These are phyloP conservation scores for Malurus alboscapulatus DNA, from an alignment of 2,113 vertebrate species.

Conservation along the genomic window DNA sequence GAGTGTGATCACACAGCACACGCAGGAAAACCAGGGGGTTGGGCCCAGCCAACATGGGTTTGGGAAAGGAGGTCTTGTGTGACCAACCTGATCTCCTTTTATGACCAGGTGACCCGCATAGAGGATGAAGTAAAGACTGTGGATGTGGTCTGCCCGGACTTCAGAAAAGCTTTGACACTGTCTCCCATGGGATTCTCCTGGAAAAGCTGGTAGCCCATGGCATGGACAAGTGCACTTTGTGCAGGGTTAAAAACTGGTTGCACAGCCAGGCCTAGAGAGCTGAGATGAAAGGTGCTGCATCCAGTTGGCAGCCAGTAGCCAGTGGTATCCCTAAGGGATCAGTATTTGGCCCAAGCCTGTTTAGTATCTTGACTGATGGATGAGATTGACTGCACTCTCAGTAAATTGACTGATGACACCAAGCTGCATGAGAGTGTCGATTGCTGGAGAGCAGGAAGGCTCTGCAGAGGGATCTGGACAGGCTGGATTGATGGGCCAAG, in stretches of 20 bases:
- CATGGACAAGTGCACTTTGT: not conserved
- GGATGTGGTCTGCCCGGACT: not conserved
- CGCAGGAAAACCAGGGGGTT: not conserved
- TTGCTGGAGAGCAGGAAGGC: not conserved
- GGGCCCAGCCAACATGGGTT: accelerated
- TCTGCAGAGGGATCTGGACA: not conserved
- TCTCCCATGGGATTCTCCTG: not conserved
- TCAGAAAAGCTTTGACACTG: not conserved
- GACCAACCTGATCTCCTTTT: not conserved
- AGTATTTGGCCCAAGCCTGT: not conserved
- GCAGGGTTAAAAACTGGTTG: not conserved
- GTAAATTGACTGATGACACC: not conserved
- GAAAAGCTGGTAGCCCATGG: not conserved
- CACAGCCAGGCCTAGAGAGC: not conserved
- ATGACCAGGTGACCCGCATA: not conserved
- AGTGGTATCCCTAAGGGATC: not conserved
- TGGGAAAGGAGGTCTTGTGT: not conserved
- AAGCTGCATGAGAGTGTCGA: not conserved
- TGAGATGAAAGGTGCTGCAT: not conserved
- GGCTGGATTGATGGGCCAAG: not conserved
- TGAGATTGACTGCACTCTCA: not conserved
- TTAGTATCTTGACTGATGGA: not conserved
- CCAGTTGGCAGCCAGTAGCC: not conserved
- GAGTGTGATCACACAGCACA: not conserved
- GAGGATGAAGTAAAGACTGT: not conserved